These are phyloP conservation scores for Psephotus haematonotus DNA, from an alignment of 2,113 vertebrate species.

Conservation along the genomic window DNA sequence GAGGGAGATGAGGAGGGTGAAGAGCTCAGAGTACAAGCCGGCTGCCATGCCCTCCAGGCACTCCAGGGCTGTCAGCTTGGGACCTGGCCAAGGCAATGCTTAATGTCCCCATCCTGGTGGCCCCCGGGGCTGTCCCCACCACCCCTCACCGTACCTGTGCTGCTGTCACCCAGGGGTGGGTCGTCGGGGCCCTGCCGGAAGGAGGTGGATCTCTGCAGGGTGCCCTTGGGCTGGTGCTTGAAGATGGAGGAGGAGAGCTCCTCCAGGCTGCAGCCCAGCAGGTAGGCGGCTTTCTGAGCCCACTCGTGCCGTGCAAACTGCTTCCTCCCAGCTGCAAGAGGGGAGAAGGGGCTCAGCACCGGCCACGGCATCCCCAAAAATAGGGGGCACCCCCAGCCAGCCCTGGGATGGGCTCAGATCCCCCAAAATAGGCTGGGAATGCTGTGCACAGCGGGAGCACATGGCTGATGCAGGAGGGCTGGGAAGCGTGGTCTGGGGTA, in stretches of 20 bases:
- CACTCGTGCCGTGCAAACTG: conserved; percentile 98
- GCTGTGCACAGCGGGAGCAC: neutral
- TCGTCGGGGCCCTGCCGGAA: conserved; percentile 88
- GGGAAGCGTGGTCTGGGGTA: neutral
- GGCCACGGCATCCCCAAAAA: neutral
- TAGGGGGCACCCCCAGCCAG: rapidly evolving
- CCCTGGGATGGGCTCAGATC: neutral
- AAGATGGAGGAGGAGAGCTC: conserved; percentile 95
- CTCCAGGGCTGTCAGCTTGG: conserved; percentile 90
- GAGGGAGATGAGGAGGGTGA: conserved; percentile 92
- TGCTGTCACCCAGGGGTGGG: conserved; percentile 26
- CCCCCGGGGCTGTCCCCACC: rapidly evolving
- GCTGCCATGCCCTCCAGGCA: conserved; percentile 94
- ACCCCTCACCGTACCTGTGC: conserved; percentile 17
- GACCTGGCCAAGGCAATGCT: conserved; percentile 71
- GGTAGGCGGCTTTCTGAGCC: conserved; percentile 96
- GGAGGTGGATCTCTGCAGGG: conserved; percentile 88
- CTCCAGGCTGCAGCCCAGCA: conserved; percentile 90
- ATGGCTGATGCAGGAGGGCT: rapidly evolving
- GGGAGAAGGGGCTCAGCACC: neutral
- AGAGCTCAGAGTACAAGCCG: conserved; percentile 91
- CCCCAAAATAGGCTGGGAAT: neutral
- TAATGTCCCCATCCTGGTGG: rapidly evolving
- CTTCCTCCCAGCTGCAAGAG: conserved; percentile 42
- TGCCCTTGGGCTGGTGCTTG: conserved; percentile 89